Evolutionary conservation across 2,888 invertebrate species (phyloP), one percentile per base, ranked within the genome.

Genomic region (Hypomecis atomaria): DNA sequence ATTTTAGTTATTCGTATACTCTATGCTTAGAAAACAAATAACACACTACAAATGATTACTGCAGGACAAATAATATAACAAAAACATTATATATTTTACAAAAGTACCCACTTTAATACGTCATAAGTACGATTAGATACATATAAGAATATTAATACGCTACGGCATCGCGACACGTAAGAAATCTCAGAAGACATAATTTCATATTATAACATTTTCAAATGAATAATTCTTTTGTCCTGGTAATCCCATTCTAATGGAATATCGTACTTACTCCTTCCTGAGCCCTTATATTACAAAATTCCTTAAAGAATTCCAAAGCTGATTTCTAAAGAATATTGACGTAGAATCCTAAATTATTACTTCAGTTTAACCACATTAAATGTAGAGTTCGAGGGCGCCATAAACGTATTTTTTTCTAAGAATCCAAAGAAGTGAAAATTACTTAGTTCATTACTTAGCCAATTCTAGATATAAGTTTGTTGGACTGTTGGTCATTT

Each of bases 401-500:
- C 33, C 47, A 47, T 0, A 4, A 10, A 33, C 36, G 36, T 49
- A 8, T 38, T 50, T 45, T n/a, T 50, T 13, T 5, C 13, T 2
- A 50, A 10, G 6, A 4, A 50, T 7, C 36, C 37, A 33, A 1
- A n/a, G 4, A 48, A 6, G 33, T 6, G 5, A 7, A 34, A 48
- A 5, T 9, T 6, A 10, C 36, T n/a, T 48, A 48, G n/a, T 36
- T 48, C 5, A 0, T 7, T 48, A 48, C n/a, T 11, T 48, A 0
- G 6, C n/a, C 36, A 11, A 48, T n/a, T 48, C 33, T 7, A 36
- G 23, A 47, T 64, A 67, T 71, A 75, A 74, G 73, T 75, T 75
- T 71, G 47, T 47, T 4, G 23, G 7, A 5, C 1, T 72, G 69
- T 71, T 66, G 62, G 62, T 77, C 76, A 77, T 77, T 72, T 69